These are phyloP conservation scores for Picathartes gymnocephalus DNA, from an alignment of 2,113 vertebrate genomes.

Conservation along the genomic window DNA sequence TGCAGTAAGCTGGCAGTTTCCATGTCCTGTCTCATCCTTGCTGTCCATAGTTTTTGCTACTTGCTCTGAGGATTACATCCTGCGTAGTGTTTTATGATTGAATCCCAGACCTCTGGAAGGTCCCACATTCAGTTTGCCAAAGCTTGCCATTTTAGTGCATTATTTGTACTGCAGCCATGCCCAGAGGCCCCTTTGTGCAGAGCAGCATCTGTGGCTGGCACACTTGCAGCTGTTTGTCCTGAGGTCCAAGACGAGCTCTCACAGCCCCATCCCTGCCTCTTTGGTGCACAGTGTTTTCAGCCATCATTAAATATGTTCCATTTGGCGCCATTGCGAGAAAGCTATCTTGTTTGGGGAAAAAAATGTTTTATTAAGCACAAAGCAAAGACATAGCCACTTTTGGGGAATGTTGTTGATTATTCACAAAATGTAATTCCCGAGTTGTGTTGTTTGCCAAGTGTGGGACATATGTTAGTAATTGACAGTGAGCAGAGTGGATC, in stretches of 20 bases:
- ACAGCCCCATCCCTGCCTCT: neutral
- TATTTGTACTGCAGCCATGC: neutral
- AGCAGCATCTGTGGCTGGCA: neutral
- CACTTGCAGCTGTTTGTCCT: neutral
- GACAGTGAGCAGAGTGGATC: neutral
- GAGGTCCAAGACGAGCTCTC: neutral
- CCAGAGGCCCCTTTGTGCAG: neutral
- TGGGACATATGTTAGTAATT: slow-evolving; percentile 69
- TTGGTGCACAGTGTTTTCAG: neutral
- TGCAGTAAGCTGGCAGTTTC: neutral
- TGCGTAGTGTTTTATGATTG: neutral
- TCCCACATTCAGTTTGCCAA: neutral
- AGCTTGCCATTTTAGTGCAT: neutral
- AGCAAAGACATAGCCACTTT: slow-evolving; percentile 19
- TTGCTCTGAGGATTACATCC: neutral
- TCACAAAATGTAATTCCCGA: slow-evolving; percentile 17
- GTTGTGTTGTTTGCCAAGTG: slow-evolving; percentile 7
- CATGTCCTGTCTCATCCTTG: neutral
- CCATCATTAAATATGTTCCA: slow-evolving; percentile 11
- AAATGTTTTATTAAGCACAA: neutral
- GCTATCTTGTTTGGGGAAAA: slow-evolving; percentile 6
- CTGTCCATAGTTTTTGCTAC: neutral
- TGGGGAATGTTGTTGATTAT: slow-evolving; percentile 52
- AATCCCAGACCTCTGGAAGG: neutral
- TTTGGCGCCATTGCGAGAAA: slow-evolving; percentile 9